These are phyloP conservation scores for Scaptomyza polygonia DNA, from an alignment of 2,888 invertebrate genomes.

Conservation along the genomic window DNA sequence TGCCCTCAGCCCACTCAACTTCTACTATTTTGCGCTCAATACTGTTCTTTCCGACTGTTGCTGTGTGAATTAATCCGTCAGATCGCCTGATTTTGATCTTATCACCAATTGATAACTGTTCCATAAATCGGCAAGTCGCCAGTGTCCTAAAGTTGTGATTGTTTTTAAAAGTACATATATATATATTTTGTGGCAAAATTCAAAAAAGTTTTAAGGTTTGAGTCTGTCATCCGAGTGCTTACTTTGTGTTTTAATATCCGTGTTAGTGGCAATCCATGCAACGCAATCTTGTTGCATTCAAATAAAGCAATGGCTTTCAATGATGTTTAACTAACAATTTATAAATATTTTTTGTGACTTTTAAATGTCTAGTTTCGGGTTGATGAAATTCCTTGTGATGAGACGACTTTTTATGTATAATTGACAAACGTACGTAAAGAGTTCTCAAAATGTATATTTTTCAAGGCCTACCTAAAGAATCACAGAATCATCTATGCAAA, in stretches of 20 bases:
- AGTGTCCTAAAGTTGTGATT: neutral
- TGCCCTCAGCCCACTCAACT: conserved; percentile 45
- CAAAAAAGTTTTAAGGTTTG: conserved; percentile 2
- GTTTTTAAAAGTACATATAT: neutral
- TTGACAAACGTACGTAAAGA: conserved; percentile 1
- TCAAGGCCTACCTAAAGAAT: no score
- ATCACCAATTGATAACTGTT: conserved; percentile 30
- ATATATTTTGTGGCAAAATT: conserved; percentile 1
- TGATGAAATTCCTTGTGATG: neutral
- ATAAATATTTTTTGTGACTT: no score
- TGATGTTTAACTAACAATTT: no score
- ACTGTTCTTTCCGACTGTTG: conserved; percentile 15
- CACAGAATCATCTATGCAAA: no score
- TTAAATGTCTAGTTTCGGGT: neutral
- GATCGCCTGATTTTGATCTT: conserved; percentile 39
- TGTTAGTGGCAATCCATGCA: conserved; percentile 23
- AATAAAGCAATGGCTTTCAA: no score
- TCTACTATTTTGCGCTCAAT: conserved; percentile 34
- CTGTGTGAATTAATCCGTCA: conserved; percentile 37
- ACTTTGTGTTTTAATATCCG: neutral
- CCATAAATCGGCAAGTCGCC: conserved; percentile 31
- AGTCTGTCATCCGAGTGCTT: conserved; percentile 27
- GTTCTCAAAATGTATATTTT: neutral
- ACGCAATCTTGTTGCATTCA: conserved; percentile 29
- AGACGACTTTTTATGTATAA: conserved; percentile 8